Evolutionary conservation across 53 echinoderm and acorn worm species (phyloP).

Genomic region (Holothuria leucospilota): DNA sequence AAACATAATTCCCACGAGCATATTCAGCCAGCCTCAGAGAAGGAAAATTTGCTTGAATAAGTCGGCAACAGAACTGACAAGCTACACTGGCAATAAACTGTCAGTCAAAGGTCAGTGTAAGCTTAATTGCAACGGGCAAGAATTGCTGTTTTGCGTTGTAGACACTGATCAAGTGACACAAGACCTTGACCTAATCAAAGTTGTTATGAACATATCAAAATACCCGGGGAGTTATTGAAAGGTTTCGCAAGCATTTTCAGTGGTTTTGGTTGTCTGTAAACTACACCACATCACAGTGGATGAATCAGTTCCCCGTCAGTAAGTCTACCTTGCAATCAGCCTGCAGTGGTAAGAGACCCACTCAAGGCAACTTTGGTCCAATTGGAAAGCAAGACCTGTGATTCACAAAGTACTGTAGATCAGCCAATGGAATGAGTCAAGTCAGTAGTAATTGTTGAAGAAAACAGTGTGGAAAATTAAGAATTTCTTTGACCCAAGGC

Average conservation of each 20-base stretch:
- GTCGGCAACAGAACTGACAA: constrained; percentile 5
- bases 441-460: constrained; percentile 56
- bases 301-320: constrained; percentile 61
- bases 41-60: not conserved
- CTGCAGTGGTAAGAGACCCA: constrained; percentile 48
- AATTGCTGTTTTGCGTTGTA: not conserved
- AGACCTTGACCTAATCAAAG: not conserved
- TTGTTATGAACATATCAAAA: constrained; percentile 21
- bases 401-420: constrained; percentile 58
- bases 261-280: constrained; percentile 52
- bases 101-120: constrained; percentile 16
- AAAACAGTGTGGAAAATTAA: constrained; percentile 12
- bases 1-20: constrained; percentile 44
- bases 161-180: constrained; percentile 13
- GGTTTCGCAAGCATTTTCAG: constrained; percentile 36
- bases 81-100: constrained; percentile 42
- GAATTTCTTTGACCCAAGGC: constrained; percentile 67
- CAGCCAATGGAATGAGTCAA: constrained; percentile 71
- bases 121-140: constrained; percentile 5
- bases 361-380: constrained; percentile 50
- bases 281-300: constrained; percentile 49
- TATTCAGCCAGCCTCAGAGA: constrained; percentile 16
- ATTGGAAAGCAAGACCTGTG: constrained; percentile 48
- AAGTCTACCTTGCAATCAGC: constrained; percentile 58
- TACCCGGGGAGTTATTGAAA: constrained; percentile 12